These are phyloP conservation scores for Macheiramphus alcinus DNA, from an alignment of 2,113 vertebrate species.

Conservation along the genomic window DNA sequence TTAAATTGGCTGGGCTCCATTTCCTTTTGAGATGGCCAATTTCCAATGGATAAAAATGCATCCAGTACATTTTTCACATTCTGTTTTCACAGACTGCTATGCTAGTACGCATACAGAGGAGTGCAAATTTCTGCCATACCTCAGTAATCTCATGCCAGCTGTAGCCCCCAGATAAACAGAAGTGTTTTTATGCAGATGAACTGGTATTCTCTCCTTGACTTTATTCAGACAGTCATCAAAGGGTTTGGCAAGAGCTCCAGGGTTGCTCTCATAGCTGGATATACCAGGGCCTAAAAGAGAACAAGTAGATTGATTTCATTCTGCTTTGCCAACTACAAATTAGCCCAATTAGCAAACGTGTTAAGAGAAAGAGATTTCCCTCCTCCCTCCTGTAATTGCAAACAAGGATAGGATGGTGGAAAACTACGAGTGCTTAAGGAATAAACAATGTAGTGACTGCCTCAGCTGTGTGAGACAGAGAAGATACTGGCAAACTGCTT, in stretches of 20 bases:
- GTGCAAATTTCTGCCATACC: conserved; percentile 70
- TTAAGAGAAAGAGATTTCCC: neutral
- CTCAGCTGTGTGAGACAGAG: neutral
- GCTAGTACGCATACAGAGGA: neutral
- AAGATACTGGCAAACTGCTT: neutral
- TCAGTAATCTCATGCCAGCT: conserved; percentile 92
- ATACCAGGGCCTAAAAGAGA: conserved; percentile 81
- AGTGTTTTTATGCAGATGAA: conserved; percentile 75
- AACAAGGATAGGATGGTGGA: neutral
- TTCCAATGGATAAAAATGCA: neutral
- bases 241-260: conserved; percentile 57
- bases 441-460: neutral
- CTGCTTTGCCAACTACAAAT: conserved; percentile 6
- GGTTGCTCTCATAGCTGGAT: conserved; percentile 79
- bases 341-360: neutral
- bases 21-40: neutral
- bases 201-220: conserved; percentile 75
- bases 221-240: conserved; percentile 78
- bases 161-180: conserved; percentile 89
- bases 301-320: conserved; percentile 2
- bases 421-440: neutral
- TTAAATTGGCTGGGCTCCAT: neutral
- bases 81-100: neutral
- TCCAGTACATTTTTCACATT: neutral
- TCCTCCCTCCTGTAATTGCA: neutral